These are phyloP conservation scores for Gambusia affinis DNA, from an alignment of 2,113 vertebrate species.

Conservation along the genomic window DNA sequence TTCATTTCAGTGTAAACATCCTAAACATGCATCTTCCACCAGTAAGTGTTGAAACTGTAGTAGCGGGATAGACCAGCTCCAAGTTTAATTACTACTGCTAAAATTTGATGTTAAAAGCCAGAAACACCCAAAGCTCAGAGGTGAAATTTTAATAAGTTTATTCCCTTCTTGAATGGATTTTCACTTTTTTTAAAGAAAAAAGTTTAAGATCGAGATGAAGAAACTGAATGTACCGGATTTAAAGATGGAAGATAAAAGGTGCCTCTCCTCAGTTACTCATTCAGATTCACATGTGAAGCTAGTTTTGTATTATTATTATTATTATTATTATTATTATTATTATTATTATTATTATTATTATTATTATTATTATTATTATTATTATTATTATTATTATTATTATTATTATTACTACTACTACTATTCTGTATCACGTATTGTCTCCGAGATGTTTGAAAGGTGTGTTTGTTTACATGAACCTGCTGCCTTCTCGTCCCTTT, in stretches of 20 bases:
- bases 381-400: no score
- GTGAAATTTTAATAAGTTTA: not conserved
- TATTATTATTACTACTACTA: not conserved
- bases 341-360: not conserved
- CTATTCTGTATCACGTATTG: not conserved
- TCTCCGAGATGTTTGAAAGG: not conserved
- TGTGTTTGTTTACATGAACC: constrained; percentile 53
- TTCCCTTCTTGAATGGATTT: not conserved
- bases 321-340: no score
- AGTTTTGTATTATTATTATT: not conserved
- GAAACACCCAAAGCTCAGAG: not conserved
- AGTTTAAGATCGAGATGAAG: not conserved
- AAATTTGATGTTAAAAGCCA: not conserved
- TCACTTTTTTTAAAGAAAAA: not conserved
- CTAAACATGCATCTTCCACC: no score
- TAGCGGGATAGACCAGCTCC: no score
- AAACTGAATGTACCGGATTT: constrained; percentile 12
- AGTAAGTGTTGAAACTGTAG: no score
- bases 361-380: not conserved
- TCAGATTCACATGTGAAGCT: not conserved
- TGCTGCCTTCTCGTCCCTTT: constrained; percentile 34
- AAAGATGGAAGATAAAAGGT: not conserved
- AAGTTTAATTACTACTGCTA: not conserved
- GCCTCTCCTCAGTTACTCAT: not conserved
- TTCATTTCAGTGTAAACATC: not conserved